Percentiles rank a stretch among this genome's conserved stretches.
phyloP scores from a whole-genome alignment of 2,888 invertebrate genomes.

The Eumerus sabulonum region DNA sequence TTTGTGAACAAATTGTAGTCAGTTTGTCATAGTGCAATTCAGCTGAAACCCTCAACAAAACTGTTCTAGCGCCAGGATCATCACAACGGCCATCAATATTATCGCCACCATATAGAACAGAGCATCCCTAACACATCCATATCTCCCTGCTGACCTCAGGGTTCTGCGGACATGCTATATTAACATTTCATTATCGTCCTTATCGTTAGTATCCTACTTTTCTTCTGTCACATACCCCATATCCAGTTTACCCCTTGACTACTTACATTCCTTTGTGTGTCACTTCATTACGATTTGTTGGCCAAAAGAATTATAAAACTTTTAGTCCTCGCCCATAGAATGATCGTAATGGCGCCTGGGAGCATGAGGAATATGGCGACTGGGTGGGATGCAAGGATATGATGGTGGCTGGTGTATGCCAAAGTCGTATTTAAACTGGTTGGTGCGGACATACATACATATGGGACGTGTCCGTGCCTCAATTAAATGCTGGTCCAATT shows the following conservation, averaged over 20 bases:
- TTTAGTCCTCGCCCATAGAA: conserved; percentile 1
- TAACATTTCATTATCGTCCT: conserved; percentile 37
- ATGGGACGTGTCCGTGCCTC: too few species aligned
- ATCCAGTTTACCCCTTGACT: conserved; percentile 2
- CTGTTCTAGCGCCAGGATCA: conserved; percentile 19
- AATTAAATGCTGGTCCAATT: too few species aligned
- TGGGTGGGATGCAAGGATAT: too few species aligned
- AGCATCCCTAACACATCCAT: background rate
- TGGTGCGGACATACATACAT: too few species aligned
- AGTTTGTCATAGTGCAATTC: conserved; percentile 39
- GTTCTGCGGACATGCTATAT: conserved; percentile 45
- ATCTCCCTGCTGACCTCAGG: conserved; percentile 29
- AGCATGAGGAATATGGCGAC: too few species aligned
- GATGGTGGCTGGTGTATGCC: too few species aligned
- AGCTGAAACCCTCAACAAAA: conserved; percentile 48
- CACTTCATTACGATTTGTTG: conserved; percentile 31
- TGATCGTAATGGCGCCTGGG: background rate
- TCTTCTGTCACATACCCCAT: too few species aligned
- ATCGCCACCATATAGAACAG: background rate
- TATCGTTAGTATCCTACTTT: conserved; percentile 1
- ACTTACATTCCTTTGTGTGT: conserved; percentile 1
- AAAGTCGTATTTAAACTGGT: too few species aligned
- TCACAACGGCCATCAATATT: conserved; percentile 11
- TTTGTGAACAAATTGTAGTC: conserved; percentile 8
- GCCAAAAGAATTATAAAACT: conserved; percentile 32